Evolutionary conservation across 2,888 invertebrate genomes (phyloP), one percentile per base, ranked within the genome.

Genomic region (Sturmia bella): DNA sequence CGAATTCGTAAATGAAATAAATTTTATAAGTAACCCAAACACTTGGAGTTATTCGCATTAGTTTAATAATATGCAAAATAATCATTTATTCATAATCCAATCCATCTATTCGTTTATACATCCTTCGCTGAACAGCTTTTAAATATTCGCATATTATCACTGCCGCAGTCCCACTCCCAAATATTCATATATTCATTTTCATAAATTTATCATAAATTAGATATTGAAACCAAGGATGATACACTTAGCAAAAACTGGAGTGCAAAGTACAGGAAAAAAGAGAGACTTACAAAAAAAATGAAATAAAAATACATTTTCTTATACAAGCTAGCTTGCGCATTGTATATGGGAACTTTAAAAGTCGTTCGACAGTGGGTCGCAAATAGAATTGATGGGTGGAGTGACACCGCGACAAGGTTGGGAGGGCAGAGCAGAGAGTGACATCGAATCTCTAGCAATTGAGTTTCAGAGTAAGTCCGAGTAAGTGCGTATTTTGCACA

Each of bases 151-250:
- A 24, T 19, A 27, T 13, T 24, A 45, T 24, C 24, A 48, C 37
- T 37, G 11, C n/a, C 19, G 6, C 57, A 48, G 39, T 21, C 27
- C 32, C n/a, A 41, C n/a, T 54, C 19, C 50, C 78, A 78, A 79
- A 88, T 89, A 89, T 90, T 89, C 88, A 89, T 89, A 89, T 90
- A 89, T 89, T 89, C 86, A 86, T 86, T 85, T 84, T 85, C 72
- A 74, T 88, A 88, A 89, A 87, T 88, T 88, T 86, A 87, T 88
- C 89, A 90, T 88, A 88, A 87, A 87, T 85, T 83, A 69, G 19
- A 63, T 70, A 63, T 63, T 63, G 68, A 54, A 61, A 69, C 68
- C 61, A 74, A 66, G 56, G 48, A 64, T 74, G 61, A 19, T 17
- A 32, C 17, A 63, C 32, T 63, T 73, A 19, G 17, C 24, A 32